phyloP scores from a whole-genome alignment of 2,797 vertebrate species.

The Gallinago solitaria region DNA sequence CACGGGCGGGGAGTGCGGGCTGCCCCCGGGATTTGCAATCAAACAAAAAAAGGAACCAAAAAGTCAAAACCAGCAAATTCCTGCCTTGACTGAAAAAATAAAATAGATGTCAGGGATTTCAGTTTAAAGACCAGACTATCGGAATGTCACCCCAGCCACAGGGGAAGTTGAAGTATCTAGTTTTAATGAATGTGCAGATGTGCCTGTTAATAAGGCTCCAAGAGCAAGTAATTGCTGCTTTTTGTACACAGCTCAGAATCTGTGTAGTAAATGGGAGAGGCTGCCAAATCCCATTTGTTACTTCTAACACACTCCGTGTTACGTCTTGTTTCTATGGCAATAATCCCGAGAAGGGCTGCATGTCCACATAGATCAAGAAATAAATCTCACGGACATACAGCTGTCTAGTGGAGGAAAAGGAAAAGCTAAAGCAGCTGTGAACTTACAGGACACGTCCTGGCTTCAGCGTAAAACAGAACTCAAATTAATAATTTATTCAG shows the following conservation, averaged over 20 bases:
- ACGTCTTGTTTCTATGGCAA: conserved; percentile 58
- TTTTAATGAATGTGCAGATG: conserved; percentile 40
- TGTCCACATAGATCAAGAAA: conserved; percentile 26
- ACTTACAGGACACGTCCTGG: background rate
- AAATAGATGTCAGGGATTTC: background rate
- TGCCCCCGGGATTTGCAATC: background rate
- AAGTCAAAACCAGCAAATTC: background rate
- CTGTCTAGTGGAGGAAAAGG: conserved; percentile 36
- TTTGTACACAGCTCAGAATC: conserved; percentile 6
- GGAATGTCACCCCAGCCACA: background rate
- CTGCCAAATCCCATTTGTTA: conserved; percentile 54
- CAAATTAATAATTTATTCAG: background rate
- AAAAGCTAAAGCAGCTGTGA: conserved; percentile 27
- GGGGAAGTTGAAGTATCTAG: background rate
- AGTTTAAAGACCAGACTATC: background rate
- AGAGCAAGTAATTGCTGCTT: conserved; percentile 45
- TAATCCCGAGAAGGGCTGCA: conserved; percentile 48
- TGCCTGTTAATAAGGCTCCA: conserved; percentile 17
- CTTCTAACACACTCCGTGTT: background rate
- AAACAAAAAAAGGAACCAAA: background rate
- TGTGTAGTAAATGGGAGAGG: conserved; percentile 30
- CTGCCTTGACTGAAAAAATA: background rate
- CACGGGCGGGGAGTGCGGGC: rapidly evolving
- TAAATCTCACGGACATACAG: conserved; percentile 34
- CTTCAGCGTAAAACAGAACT: background rate